Evolutionary conservation across 2,113 vertebrate genomes (phyloP).

Genomic region (Leptosomus discolor): DNA sequence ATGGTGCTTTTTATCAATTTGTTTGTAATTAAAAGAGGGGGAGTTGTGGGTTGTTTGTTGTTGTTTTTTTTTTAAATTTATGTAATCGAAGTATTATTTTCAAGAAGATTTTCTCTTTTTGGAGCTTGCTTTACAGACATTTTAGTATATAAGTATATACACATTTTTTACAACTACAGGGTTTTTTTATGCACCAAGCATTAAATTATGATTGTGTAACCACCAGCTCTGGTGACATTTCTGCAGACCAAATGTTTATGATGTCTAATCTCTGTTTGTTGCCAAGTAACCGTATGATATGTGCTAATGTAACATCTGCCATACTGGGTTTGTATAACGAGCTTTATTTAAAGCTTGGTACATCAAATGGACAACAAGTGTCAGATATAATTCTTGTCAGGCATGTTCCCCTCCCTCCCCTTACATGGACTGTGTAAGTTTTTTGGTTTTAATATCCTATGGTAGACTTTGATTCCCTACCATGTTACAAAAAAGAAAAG

Average conservation of each 20-base stretch:
- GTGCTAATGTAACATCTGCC: slow-evolving; percentile 38
- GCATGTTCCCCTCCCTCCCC: not conserved
- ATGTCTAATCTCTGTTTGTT: slow-evolving; percentile 45
- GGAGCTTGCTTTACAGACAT: not conserved
- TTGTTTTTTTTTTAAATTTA: too few species aligned
- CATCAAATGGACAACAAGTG: not conserved
- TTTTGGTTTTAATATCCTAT: not conserved
- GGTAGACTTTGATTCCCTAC: not conserved
- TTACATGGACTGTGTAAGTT: not conserved
- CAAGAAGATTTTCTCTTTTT: not conserved
- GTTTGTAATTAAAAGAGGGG: not conserved
- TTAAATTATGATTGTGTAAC: slow-evolving; percentile 40
- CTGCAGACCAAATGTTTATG: slow-evolving; percentile 50
- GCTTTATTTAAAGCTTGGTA: slow-evolving; percentile 50
- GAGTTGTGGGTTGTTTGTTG: too few species aligned
- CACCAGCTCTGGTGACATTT: slow-evolving; percentile 3
- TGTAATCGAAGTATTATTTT: not conserved
- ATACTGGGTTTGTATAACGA: slow-evolving; percentile 18
- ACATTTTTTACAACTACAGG: not conserved
- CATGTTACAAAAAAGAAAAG: not conserved
- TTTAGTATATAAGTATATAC: not conserved
- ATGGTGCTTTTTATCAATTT: not conserved
- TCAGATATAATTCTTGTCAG: not conserved
- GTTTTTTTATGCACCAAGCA: not conserved
- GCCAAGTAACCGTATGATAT: slow-evolving; percentile 58